A percentile compares a stretch with the other conserved stretches of the same genome.
These are phyloP conservation scores for Prunella himalayana DNA, from an alignment of 2,113 vertebrate genomes.

Conservation along the genomic window DNA sequence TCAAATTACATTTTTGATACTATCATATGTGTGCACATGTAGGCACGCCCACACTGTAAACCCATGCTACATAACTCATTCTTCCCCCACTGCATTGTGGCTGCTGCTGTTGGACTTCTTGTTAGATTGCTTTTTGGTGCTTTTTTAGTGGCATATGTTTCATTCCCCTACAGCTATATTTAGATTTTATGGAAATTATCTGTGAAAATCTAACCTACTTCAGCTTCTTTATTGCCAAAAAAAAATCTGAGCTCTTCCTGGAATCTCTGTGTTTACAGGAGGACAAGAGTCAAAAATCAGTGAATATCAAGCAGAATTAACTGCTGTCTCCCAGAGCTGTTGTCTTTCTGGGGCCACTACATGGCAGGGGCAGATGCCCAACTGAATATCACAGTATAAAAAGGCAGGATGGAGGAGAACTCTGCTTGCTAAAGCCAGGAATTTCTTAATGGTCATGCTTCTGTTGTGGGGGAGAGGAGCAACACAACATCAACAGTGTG, in stretches of 20 bases:
- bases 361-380: not conserved
- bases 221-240: not conserved
- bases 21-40: rapidly evolving
- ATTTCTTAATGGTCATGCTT: not conserved
- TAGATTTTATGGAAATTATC: not conserved
- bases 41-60: rapidly evolving
- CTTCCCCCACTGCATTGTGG: not conserved
- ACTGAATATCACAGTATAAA: not conserved
- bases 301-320: not conserved
- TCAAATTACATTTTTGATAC: not conserved
- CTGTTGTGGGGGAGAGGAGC: not conserved
- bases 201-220: not conserved
- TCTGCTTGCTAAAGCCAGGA: not conserved
- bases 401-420: not conserved
- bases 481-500: not conserved
- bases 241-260: not conserved
- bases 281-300: not conserved
- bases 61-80: rapidly evolving
- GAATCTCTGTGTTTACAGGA: not conserved
- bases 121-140: not conserved
- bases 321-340: not conserved
- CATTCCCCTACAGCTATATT: not conserved
- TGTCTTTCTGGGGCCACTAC: not conserved
- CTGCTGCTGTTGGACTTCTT: not conserved
- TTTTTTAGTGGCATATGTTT: not conserved